phyloP scores from a whole-genome alignment of 2,888 invertebrate species.

The Cryptus armator region DNA sequence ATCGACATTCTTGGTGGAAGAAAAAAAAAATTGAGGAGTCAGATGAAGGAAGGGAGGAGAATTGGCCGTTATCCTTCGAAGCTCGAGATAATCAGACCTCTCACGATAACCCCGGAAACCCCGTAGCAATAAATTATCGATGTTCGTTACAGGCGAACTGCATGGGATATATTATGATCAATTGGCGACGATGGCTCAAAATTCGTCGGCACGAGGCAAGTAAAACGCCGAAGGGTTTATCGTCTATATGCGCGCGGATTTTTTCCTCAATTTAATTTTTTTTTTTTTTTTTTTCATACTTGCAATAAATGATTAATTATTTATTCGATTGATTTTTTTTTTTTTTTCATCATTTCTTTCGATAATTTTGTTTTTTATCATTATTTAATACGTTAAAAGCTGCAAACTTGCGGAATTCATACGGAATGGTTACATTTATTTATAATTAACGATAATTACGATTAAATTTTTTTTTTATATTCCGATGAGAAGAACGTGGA shows the following conservation, averaged over 20 bases:
- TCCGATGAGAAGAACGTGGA: slow-evolving; percentile 66
- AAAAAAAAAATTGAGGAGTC: background rate
- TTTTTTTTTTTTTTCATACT: background rate
- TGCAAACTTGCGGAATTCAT: too few relatives aligned
- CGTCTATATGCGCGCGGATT: background rate
- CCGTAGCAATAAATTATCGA: slow-evolving; percentile 35
- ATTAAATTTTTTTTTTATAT: background rate
- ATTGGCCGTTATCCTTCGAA: background rate
- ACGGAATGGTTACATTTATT: too few relatives aligned
- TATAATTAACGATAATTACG: background rate
- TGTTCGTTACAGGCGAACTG: slow-evolving; percentile 77
- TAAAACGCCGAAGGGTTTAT: background rate
- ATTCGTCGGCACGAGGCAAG: slow-evolving; percentile 57
- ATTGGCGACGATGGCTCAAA: slow-evolving; percentile 73
- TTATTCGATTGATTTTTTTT: too few relatives aligned
- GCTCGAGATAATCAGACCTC: background rate
- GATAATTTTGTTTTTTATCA: too few relatives aligned
- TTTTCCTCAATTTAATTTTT: background rate
- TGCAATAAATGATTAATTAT: slow-evolving; percentile 7
- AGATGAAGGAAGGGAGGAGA: slow-evolving; percentile 1
- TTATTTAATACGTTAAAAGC: too few relatives aligned
- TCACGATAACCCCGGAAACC: background rate
- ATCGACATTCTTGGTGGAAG: background rate
- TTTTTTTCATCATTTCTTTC: too few relatives aligned
- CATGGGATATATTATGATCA: slow-evolving; percentile 76